phyloP scores from a whole-genome alignment of 2,797 vertebrate species.

The Falco biarmicus region DNA sequence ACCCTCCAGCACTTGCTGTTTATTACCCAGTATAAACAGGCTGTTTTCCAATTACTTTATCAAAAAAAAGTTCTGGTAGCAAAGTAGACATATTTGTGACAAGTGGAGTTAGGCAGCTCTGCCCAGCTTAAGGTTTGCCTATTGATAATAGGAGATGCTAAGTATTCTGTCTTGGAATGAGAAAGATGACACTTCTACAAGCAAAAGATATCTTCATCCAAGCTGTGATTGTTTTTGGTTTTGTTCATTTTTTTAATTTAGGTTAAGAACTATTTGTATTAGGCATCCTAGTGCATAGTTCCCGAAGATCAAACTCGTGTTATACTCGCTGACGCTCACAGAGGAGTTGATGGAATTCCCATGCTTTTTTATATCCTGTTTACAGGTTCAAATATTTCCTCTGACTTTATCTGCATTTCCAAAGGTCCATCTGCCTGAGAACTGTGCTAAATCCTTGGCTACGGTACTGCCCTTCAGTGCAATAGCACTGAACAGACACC shows the following conservation, averaged over 20 bases:
- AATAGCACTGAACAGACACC: background rate
- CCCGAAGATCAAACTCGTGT: background rate
- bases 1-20: constrained; percentile 14
- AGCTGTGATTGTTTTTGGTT: background rate
- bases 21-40: background rate
- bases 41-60: constrained; percentile 26
- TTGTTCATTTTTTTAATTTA: background rate
- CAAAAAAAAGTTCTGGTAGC: background rate
- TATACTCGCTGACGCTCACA: background rate
- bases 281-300: background rate
- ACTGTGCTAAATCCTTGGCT: background rate
- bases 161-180: background rate
- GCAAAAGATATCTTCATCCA: background rate
- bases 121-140: background rate
- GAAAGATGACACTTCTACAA: background rate
- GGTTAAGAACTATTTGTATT: background rate
- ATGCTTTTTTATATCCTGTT: background rate
- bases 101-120: background rate
- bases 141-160: background rate
- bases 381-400: background rate
- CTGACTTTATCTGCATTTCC: constrained; percentile 12
- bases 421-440: background rate
- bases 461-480: background rate
- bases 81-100: background rate
- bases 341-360: background rate